Percentiles rank a stretch among this genome's conserved stretches.
These are phyloP conservation scores for Myocastor coypus DNA, from an alignment of 2,113 vertebrate genomes.

Conservation along the genomic window DNA sequence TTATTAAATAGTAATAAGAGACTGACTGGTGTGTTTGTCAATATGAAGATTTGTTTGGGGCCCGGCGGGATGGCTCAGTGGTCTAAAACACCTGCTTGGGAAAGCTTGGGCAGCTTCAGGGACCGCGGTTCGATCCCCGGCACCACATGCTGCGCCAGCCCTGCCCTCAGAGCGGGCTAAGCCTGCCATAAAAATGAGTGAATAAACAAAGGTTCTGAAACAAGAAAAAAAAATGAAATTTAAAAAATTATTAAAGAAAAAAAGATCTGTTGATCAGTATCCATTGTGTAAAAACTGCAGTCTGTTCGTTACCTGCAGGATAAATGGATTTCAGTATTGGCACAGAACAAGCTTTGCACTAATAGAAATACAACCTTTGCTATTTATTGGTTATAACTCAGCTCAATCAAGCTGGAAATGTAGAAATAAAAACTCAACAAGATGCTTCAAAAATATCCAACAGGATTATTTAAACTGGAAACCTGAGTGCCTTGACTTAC, in stretches of 20 bases:
- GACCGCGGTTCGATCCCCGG: too few species aligned
- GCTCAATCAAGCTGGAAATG: conserved; percentile 59
- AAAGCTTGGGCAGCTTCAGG: too few species aligned
- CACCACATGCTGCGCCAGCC: too few species aligned
- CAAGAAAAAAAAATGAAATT: too few species aligned
- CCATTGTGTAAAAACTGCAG: conserved; percentile 78
- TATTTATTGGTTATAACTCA: conserved; percentile 58
- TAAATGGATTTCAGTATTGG: conserved; percentile 68
- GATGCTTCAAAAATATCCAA: neutral
- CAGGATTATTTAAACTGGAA: conserved; percentile 64
- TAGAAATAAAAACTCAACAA: conserved; percentile 29
- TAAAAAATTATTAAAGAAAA: too few species aligned
- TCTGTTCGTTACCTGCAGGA: conserved; percentile 74
- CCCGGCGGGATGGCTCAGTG: too few species aligned
- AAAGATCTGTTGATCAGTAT: conserved; percentile 86
- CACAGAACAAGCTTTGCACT: conserved; percentile 58
- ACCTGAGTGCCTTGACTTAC: neutral
- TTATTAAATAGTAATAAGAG: conserved; percentile 88
- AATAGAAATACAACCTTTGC: conserved; percentile 65
- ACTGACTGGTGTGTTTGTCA: conserved; percentile 84
- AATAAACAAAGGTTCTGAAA: too few species aligned
- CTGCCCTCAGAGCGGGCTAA: too few species aligned
- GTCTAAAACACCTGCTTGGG: too few species aligned
- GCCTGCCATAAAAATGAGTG: too few species aligned
- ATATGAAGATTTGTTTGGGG: conserved; percentile 86